Evolutionary conservation across 92 coral and sea anemone species (phyloP), one percentile per base, ranked within the genome.

Genomic region (Scolanthus callimorphus): DNA sequence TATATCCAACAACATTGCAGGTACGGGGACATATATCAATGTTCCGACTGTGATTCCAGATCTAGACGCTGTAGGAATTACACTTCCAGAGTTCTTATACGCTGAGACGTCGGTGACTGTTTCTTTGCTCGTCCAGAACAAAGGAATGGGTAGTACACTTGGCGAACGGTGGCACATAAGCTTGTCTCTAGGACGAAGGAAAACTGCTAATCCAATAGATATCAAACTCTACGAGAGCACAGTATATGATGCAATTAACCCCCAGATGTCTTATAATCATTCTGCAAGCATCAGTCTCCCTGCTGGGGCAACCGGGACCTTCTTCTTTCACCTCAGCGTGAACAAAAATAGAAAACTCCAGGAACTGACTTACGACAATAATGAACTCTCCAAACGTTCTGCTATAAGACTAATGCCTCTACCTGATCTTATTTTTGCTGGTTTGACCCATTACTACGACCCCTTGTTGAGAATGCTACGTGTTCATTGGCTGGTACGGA

Each of bases 11-110:
- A 82, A 82, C 27, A 37, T 70, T 20, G 52, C 61, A 20, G 47
- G 51, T 55, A 62, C 74, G 4, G 31, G 9, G 9, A 56, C 50
- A 19, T n/a, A n/a, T n/a, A 34, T 77, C 6, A 30, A 17, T 3
- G 22, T 82, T 26, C 89, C 89, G 13, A 67, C 17, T 28, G 66
- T 77, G 24, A 25, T 58, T 20, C 80, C 89, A 0, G 84, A 82
- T 63, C 67, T 82, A 17, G 79, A 21, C 0, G 66, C 65, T 11
- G 48, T 49, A 41, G 70, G 51, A 17, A 43, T 82, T 22, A 59
- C 51, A 3, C n/a, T 80, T 51, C 49, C 21, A 34, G 29, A 39
- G 1, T 39, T 45, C 2, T 4, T 77, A 1, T 30, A 61, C 19
- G 70, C 85, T 20, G 89, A 74, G 6, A 57, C 84, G 11, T 27